Base-by-base conservation (phyloP, 2,888 invertebrate species). In the Anarsia innoxiella region DNA sequence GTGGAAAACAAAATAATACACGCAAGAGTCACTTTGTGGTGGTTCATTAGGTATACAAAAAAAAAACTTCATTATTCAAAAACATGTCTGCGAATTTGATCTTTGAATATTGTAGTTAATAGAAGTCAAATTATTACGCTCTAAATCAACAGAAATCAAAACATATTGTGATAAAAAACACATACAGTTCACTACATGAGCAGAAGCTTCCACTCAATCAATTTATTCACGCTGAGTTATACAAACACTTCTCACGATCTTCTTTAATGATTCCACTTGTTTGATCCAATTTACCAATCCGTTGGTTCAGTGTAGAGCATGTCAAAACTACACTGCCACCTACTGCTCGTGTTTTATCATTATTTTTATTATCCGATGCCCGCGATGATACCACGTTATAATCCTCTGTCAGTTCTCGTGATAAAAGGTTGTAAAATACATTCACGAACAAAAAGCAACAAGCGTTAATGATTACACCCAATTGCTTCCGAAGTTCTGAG, bases 331-430 rank as follows among this genome's bases (percentile, higher is more conserved):
- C 31, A 42, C 37, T 32, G 31, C 37, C 23, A 36, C 31, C 29
- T 37, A 12, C 10, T 13, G 19, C 31, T 38, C n/a, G n/a, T n/a
- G n/a, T 43, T 33, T 45, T 49, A 44, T 37, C 46, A 44, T 35
- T 45, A 51, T 47, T 48, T n/a, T 46, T 46, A 35, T 42, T 48
- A 49, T 48, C 40, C 35, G 45, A 46, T 32, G 37, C 39, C 41
- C n/a, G n/a, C n/a, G n/a, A 39, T 25, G 31, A 39, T 23, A 35
- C 6, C 19, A 19, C 4, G 6, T 19, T 19, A 19, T 5, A 6
- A 6, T 19, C 4, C 4, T 5, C 19, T 19, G 19, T 19, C 19
- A 6, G 19, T 6, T 19, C 19, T 19, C 19, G 19, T 19, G 19
- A 5, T 19, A 19, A 6, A 6, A 5, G 19, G 19, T 6, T 19